Evolutionary conservation across 2,888 invertebrate species (phyloP).

Genomic region (Lissonota sp.): DNA sequence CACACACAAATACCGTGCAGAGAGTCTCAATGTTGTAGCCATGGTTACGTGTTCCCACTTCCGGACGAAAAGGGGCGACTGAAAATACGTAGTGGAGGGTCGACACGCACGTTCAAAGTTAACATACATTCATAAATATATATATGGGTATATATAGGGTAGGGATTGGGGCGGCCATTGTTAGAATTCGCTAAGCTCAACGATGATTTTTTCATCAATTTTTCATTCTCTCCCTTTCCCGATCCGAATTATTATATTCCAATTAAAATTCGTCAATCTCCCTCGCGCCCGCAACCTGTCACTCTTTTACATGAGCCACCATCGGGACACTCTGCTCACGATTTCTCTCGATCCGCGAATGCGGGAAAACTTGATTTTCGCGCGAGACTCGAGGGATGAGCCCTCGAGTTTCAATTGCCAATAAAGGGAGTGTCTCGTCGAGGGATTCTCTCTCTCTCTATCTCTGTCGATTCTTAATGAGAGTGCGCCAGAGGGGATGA

Average conservation of each 20-base stretch:
- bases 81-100: slow-evolving; percentile 62
- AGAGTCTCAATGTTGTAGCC: slow-evolving; percentile 83
- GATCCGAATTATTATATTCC: slow-evolving; percentile 41
- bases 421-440: slow-evolving; percentile 76
- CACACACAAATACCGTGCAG: slow-evolving; percentile 35
- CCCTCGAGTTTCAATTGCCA: slow-evolving; percentile 71
- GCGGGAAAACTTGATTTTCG: slow-evolving; percentile 52
- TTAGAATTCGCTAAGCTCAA: slow-evolving; percentile 69
- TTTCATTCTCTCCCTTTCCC: slow-evolving; percentile 7
- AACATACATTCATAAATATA: slow-evolving; percentile 49
- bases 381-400: slow-evolving; percentile 46
- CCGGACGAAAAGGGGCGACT: slow-evolving; percentile 60
- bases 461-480: slow-evolving; percentile 65
- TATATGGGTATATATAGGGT: slow-evolving; percentile 15
- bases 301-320: slow-evolving; percentile 30
- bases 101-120: slow-evolving; percentile 58
- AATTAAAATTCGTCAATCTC: slow-evolving; percentile 62
- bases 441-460: slow-evolving; percentile 71
- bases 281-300: slow-evolving; percentile 50
- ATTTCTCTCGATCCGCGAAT: slow-evolving; percentile 48
- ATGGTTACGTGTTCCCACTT: slow-evolving; percentile 74
- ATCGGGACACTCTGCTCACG: slow-evolving; percentile 15
- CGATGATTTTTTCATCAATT: slow-evolving; percentile 50
- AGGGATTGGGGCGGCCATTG: slow-evolving; percentile 76
- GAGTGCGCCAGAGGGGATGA: slow-evolving; percentile 70